These are phyloP conservation scores for Nomada ferruginata DNA, from an alignment of 2,888 invertebrate genomes.

Conservation along the genomic window DNA sequence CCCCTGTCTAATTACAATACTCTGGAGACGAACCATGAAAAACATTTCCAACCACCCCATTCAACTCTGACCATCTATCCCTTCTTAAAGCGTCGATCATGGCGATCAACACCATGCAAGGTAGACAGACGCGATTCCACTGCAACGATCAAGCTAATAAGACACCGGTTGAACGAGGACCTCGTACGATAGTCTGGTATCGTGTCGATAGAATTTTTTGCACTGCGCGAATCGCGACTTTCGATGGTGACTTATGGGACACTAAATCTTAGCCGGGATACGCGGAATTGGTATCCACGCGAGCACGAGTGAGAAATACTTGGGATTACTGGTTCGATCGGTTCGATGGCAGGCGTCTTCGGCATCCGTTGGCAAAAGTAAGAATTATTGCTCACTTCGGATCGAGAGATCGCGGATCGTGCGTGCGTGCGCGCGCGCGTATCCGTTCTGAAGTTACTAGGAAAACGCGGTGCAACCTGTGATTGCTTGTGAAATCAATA, in stretches of 20 bases:
- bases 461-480: constrained; percentile 54
- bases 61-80: not conserved
- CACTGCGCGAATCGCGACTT: constrained; percentile 30
- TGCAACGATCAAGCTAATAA: constrained; percentile 38
- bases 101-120: not conserved
- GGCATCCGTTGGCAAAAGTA: constrained; percentile 75
- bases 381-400: constrained; percentile 76
- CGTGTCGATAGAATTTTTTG: constrained; percentile 55
- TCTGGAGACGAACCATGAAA: not conserved
- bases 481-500: constrained; percentile 78
- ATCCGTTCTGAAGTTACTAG: constrained; percentile 44
- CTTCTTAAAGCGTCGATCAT: constrained; percentile 12
- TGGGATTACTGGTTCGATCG: constrained; percentile 75
- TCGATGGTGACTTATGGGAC: constrained; percentile 62
- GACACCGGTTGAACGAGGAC: constrained; percentile 26
- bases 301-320: constrained; percentile 75
- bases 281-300: constrained; percentile 61
- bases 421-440: not conserved
- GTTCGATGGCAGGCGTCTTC: constrained; percentile 73
- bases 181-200: constrained; percentile 57
- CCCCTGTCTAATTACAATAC: too few species aligned
- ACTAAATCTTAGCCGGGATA: constrained; percentile 60
- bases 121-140: not conserved
- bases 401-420: constrained; percentile 13
- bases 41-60: not conserved